phyloP scores from a whole-genome alignment of 2,888 invertebrate species.

The Craniophora ligustri region DNA sequence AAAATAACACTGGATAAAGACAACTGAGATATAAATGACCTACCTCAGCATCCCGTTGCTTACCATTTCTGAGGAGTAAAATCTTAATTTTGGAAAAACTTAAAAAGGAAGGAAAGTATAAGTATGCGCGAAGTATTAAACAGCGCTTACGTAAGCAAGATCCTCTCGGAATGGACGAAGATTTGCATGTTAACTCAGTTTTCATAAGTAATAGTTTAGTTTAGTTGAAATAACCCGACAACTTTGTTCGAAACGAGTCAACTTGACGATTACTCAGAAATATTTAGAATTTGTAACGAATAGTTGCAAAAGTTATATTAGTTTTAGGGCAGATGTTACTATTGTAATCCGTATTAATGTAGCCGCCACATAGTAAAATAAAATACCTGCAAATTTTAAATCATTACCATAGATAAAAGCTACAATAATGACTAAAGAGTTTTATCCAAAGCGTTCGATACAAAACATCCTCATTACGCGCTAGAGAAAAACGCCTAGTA shows the following conservation, averaged over 20 bases:
- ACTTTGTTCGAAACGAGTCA: conserved; percentile 72
- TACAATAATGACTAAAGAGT: too few relatives aligned
- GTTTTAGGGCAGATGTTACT: conserved; percentile 53
- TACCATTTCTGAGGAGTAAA: conserved; percentile 52
- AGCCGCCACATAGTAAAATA: too few relatives aligned
- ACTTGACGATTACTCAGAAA: conserved; percentile 74
- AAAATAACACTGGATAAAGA: conserved; percentile 20
- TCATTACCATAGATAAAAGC: too few relatives aligned
- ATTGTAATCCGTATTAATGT: conserved; percentile 34
- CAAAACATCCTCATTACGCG: too few relatives aligned
- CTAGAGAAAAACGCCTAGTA: too few relatives aligned
- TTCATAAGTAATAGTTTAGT: conserved; percentile 82
- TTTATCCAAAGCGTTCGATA: too few relatives aligned
- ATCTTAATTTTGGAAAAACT: conserved; percentile 58
- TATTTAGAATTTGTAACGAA: conserved; percentile 76
- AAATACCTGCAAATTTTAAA: too few relatives aligned
- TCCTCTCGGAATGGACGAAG: conserved; percentile 73
- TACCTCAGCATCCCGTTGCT: conserved; percentile 31
- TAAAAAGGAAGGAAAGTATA: conserved; percentile 60
- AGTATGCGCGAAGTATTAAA: conserved; percentile 69
- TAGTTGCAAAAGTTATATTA: conserved; percentile 68
- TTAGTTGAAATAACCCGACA: conserved; percentile 74
- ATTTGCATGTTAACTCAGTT: conserved; percentile 85
- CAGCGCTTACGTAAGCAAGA: conserved; percentile 68
- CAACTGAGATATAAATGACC: conserved; percentile 20